A percentile compares a stretch with the other conserved stretches of the same genome.
Evolutionary conservation across 2,888 invertebrate genomes (phyloP).

Genomic region (Ptychoptera contaminata): DNA sequence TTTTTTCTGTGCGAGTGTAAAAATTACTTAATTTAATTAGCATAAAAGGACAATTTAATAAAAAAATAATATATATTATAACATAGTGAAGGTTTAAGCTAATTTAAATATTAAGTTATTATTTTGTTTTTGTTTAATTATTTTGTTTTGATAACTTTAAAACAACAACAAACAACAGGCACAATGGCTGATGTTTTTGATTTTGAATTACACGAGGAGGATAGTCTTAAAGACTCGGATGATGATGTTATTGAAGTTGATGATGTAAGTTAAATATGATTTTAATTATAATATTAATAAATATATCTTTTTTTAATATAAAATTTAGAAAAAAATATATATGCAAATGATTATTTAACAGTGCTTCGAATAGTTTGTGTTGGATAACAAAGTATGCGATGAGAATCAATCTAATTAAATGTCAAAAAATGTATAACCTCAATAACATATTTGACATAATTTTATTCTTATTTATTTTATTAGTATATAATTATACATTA

Average conservation of each 20-base stretch:
- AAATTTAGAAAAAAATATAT: too few relatives aligned
- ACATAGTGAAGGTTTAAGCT: background rate
- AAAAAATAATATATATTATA: background rate
- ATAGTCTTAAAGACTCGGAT: constrained; percentile 52
- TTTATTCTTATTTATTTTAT: too few relatives aligned
- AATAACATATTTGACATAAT: too few relatives aligned
- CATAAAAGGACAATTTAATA: background rate
- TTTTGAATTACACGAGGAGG: constrained; percentile 72
- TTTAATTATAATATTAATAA: background rate
- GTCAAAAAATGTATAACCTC: too few relatives aligned
- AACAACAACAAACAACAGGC: constrained; percentile 1
- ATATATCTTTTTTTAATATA: background rate
- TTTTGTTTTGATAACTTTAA: background rate
- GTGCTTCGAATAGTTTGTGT: too few relatives aligned
- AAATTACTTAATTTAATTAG: background rate
- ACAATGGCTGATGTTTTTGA: constrained; percentile 81
- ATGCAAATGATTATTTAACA: too few relatives aligned
- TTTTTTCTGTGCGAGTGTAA: too few relatives aligned
- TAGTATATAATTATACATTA: too few relatives aligned
- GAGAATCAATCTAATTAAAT: too few relatives aligned
- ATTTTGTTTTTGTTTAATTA: too few relatives aligned
- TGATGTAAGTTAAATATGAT: constrained; percentile 46
- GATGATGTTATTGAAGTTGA: constrained; percentile 80
- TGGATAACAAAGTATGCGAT: too few relatives aligned
- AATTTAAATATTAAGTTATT: background rate